Evolutionary conservation across 2,113 vertebrate species (phyloP).

Genomic region (Amblyornis subalaris): DNA sequence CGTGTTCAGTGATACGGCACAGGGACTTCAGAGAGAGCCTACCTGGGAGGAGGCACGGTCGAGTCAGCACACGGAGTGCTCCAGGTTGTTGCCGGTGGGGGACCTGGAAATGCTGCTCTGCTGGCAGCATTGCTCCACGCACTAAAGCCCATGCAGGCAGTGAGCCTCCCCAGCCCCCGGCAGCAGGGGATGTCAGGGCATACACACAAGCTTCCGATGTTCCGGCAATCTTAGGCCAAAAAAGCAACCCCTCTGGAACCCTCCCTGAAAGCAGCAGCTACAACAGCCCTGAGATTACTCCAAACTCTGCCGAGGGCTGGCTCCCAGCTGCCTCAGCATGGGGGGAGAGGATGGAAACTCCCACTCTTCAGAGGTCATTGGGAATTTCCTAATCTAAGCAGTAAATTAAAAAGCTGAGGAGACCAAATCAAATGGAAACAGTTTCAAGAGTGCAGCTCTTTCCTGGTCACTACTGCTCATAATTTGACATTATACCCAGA

Average conservation of each 20-base stretch:
- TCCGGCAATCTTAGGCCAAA: background rate
- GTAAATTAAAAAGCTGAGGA: background rate
- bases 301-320: background rate
- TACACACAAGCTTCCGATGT: background rate
- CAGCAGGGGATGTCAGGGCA: background rate
- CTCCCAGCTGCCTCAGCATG: background rate
- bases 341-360: background rate
- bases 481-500: background rate
- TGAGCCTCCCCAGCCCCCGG: fast-evolving
- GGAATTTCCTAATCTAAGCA: background rate
- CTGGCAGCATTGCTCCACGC: fast-evolving
- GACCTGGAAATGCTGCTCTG: conserved; percentile 5
- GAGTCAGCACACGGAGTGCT: conserved; percentile 10
- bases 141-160: background rate
- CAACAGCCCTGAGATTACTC: background rate
- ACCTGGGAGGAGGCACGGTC: background rate
- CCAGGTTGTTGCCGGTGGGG: background rate
- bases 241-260: background rate
- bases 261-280: background rate
- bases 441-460: background rate
- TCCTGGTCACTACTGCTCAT: background rate
- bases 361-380: background rate
- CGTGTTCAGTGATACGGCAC: background rate
- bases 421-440: background rate
- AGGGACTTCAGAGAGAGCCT: background rate